Evolutionary conservation across 2,113 vertebrate genomes (phyloP).

Genomic region (Hassar affinis): DNA sequence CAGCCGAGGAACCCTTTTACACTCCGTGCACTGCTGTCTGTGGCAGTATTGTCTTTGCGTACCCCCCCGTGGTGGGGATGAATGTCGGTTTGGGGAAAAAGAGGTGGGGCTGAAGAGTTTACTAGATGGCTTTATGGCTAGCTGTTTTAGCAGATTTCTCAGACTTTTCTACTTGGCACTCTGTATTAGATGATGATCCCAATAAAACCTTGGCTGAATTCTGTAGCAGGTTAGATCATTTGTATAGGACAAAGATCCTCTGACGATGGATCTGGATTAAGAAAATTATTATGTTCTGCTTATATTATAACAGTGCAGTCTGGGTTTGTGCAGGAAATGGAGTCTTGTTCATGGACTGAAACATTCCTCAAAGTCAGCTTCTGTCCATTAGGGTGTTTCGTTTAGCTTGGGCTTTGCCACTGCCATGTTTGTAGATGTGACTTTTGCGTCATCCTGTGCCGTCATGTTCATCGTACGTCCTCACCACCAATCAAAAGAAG

Average conservation of each 20-base stretch:
- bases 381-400: no score
- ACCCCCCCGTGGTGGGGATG: neutral
- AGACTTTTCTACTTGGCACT: neutral
- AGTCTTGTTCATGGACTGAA: neutral
- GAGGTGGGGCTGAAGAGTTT: neutral
- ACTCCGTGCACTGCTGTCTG: neutral
- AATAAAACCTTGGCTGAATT: neutral
- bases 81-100: neutral
- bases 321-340: neutral
- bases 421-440: no score
- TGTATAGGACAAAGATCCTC: neutral
- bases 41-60: neutral
- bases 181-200: neutral
- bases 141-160: neutral
- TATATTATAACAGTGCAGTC: neutral
- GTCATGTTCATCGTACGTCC: neutral
- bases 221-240: no score
- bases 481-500: no score
- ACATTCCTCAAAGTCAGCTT: no score
- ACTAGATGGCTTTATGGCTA: no score
- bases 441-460: no score
- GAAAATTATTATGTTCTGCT: neutral
- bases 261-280: neutral
- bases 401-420: no score
- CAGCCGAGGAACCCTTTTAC: conserved; percentile 35